Conservation (phyloP, 2,797 vertebrate genomes). For the Sibirionetta formosa region DNA sequence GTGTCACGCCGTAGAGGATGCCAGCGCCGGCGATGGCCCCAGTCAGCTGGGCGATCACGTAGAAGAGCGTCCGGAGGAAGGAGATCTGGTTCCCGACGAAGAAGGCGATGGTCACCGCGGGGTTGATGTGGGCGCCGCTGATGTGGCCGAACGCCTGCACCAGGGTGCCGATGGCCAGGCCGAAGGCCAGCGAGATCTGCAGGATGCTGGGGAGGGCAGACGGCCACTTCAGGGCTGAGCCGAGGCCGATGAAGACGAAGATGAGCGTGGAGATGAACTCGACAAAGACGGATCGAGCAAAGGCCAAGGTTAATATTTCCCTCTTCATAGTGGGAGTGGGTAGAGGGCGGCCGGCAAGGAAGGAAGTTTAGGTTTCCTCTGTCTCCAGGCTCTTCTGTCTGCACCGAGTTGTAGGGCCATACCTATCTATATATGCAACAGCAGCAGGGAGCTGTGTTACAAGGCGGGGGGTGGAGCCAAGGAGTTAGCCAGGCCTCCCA, state of each 20-base stretch:
- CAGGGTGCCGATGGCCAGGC: constrained; percentile 82
- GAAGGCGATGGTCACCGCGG: constrained; percentile 83
- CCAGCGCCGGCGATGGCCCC: constrained; percentile 82
- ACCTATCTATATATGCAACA: constrained; percentile 74
- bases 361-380: background rate
- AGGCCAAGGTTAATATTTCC: constrained; percentile 82
- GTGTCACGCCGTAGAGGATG: constrained; percentile 81
- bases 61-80: constrained; percentile 77
- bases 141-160: constrained; percentile 82
- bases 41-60: constrained; percentile 80
- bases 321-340: constrained; percentile 77
- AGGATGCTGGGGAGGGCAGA: constrained; percentile 82
- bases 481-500: constrained; percentile 58
- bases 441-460: constrained; percentile 56
- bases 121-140: constrained; percentile 85
- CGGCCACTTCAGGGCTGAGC: constrained; percentile 85
- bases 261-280: constrained; percentile 85
- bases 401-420: constrained; percentile 36
- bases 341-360: background rate
- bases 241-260: constrained; percentile 86
- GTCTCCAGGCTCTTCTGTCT: background rate
- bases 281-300: constrained; percentile 78
- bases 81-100: constrained; percentile 86
- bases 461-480: constrained; percentile 58
- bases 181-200: constrained; percentile 84